These are phyloP conservation scores for Xerus inauris DNA, from an alignment of 2,113 vertebrate species.

Conservation along the genomic window DNA sequence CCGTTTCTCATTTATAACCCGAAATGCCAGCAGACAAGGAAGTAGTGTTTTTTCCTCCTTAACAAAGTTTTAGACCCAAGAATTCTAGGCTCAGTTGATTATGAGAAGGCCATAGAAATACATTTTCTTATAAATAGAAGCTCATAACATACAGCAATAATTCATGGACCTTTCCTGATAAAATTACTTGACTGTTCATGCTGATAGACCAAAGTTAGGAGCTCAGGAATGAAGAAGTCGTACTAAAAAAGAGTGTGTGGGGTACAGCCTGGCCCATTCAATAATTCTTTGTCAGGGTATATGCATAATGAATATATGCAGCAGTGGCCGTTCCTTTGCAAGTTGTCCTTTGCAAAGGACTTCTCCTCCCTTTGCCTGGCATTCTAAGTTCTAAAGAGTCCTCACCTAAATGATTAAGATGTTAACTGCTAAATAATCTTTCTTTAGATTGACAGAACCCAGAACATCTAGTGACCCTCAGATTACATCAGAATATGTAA, in stretches of 20 bases:
- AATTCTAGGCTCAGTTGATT: constrained; percentile 37
- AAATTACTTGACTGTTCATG: neutral
- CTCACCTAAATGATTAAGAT: neutral
- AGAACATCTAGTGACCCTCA: neutral
- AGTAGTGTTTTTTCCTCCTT: constrained; percentile 25
- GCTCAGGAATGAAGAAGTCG: neutral
- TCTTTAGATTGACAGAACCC: neutral
- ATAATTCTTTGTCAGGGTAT: neutral
- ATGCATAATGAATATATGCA: neutral
- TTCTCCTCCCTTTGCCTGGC: neutral
- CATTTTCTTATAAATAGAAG: neutral
- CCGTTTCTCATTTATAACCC: constrained; percentile 56
- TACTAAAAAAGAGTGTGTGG: neutral
- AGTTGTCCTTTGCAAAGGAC: neutral
- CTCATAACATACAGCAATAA: neutral
- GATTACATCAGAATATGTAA: no score
- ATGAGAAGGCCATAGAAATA: neutral
- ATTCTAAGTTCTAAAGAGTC: neutral
- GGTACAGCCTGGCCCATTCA: neutral
- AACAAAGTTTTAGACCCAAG: neutral
- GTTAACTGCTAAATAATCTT: neutral
- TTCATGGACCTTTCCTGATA: neutral
- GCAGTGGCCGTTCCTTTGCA: neutral
- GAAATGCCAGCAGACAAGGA: constrained; percentile 61
- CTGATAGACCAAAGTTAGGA: neutral